phyloP scores from a whole-genome alignment of 2,888 invertebrate species.

The Drosophila mettleri region DNA sequence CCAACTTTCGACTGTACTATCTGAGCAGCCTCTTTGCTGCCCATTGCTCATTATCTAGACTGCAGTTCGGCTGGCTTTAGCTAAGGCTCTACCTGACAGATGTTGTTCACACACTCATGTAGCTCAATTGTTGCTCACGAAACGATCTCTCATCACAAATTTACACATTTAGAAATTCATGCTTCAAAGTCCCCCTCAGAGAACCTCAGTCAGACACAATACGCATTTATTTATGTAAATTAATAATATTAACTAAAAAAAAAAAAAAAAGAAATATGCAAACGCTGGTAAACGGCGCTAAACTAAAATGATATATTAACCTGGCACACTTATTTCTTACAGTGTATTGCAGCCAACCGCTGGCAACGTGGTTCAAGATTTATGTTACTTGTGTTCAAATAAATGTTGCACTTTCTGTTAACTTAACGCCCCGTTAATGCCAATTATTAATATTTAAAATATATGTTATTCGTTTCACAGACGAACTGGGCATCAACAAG shows the following conservation, averaged over 20 bases:
- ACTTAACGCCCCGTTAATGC: neutral
- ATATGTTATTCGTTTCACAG: slow-evolving; percentile 85
- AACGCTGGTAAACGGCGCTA: slow-evolving; percentile 65
- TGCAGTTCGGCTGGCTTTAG: slow-evolving; percentile 32
- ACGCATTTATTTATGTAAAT: slow-evolving; percentile 20
- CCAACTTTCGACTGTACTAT: slow-evolving; percentile 32
- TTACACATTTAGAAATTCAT: slow-evolving; percentile 14
- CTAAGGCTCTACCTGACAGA: slow-evolving; percentile 42
- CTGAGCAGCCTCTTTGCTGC: slow-evolving; percentile 24
- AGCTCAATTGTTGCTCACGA: slow-evolving; percentile 27
- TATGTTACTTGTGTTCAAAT: slow-evolving; percentile 40
- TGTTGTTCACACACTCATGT: slow-evolving; percentile 30
- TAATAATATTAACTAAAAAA: slow-evolving; percentile 26
- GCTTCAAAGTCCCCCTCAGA: neutral
- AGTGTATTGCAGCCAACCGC: slow-evolving; percentile 41
- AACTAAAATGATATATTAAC: slow-evolving; percentile 38
- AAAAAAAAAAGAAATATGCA: slow-evolving; percentile 11
- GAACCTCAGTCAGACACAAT: slow-evolving; percentile 20
- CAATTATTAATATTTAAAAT: slow-evolving; percentile 20
- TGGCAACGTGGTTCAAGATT: slow-evolving; percentile 38
- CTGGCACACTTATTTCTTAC: slow-evolving; percentile 33
- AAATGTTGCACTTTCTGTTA: slow-evolving; percentile 42
- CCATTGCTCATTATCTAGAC: slow-evolving; percentile 33
- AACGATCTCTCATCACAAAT: slow-evolving; percentile 25
- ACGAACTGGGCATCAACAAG: slow-evolving; percentile 98